Evolutionary conservation across 2,888 invertebrate species (phyloP).

Genomic region (Chirona hameri): DNA sequence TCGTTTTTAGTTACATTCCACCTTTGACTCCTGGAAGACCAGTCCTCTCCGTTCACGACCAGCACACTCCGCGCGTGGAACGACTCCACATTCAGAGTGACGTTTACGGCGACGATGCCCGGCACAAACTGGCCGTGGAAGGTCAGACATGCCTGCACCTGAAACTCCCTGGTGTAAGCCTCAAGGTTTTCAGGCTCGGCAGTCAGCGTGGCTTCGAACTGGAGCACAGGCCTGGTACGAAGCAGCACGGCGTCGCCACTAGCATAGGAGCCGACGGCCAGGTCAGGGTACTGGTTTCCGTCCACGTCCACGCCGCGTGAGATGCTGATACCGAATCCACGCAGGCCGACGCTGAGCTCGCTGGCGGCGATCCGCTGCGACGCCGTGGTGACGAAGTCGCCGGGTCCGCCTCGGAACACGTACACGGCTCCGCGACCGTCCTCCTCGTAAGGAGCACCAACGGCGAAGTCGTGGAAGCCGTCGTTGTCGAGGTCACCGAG

Average conservation of each 20-base stretch:
- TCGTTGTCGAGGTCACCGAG: conserved; percentile 66
- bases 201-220: conserved; percentile 42
- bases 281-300: conserved; percentile 52
- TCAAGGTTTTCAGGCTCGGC: conserved; percentile 33
- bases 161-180: conserved; percentile 39
- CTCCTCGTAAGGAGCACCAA: conserved; percentile 63
- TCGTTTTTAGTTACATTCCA: no score
- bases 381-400: conserved; percentile 47
- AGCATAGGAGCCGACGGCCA: conserved; percentile 37
- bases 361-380: conserved; percentile 52
- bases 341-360: conserved; percentile 45
- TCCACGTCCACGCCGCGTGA: conserved; percentile 59
- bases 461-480: conserved; percentile 59
- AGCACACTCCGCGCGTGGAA: neutral
- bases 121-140: conserved; percentile 39
- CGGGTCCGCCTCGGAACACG: conserved; percentile 55
- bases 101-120: neutral
- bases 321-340: conserved; percentile 60
- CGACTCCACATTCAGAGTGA: neutral
- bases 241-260: conserved; percentile 37
- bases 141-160: conserved; percentile 41
- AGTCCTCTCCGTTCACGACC: neutral
- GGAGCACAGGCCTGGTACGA: conserved; percentile 45
- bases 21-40: no score
- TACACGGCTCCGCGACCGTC: conserved; percentile 58